Percentiles rank a stretch among this genome's conserved stretches.
phyloP scores from a whole-genome alignment of 2,113 vertebrate genomes.

The Deroptyus accipitrinus region DNA sequence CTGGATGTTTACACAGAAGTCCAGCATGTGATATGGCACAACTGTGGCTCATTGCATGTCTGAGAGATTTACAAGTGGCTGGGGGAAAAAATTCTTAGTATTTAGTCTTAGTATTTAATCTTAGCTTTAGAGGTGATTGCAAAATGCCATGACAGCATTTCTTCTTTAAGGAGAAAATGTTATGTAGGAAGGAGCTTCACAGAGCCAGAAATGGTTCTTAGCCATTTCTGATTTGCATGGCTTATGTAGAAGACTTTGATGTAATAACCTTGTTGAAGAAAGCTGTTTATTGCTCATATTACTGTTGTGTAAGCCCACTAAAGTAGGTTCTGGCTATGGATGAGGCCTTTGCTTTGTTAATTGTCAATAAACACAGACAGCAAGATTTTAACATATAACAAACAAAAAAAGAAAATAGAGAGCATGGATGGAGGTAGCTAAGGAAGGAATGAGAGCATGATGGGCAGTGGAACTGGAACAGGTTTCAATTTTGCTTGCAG shows the following conservation, averaged over 20 bases:
- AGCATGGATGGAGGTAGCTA: background rate
- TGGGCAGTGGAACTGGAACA: background rate
- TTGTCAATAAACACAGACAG: background rate
- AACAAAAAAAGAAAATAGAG: background rate
- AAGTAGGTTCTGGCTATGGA: background rate
- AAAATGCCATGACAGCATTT: background rate
- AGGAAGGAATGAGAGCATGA: background rate
- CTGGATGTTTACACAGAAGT: conserved; percentile 23
- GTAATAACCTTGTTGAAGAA: background rate
- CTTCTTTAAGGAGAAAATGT: background rate
- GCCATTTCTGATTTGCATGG: background rate
- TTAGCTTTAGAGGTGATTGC: background rate
- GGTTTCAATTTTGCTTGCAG: background rate
- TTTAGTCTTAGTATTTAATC: background rate
- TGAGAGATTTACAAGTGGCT: background rate
- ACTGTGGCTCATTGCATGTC: background rate
- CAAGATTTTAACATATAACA: background rate
- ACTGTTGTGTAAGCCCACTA: background rate
- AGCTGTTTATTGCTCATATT: background rate
- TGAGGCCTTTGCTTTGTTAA: background rate
- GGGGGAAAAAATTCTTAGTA: background rate
- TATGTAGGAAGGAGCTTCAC: background rate
- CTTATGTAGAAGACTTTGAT: background rate
- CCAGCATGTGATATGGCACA: conserved; percentile 6
- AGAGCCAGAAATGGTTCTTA: background rate